These are phyloP conservation scores for Lophura nycthemera DNA, from an alignment of 2,113 vertebrate genomes.

Conservation along the genomic window DNA sequence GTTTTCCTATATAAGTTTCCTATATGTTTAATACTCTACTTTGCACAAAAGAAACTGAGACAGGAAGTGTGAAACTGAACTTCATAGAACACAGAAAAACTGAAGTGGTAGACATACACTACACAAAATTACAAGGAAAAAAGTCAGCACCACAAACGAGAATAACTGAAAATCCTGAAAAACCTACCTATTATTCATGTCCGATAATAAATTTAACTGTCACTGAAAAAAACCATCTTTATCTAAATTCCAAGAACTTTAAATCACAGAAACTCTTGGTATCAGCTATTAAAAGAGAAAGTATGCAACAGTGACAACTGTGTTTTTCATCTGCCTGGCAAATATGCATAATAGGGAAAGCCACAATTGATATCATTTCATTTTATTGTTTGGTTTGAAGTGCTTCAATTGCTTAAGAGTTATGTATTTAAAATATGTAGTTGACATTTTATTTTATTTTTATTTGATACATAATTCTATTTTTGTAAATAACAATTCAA, in stretches of 20 bases:
- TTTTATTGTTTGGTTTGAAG: conserved; percentile 12
- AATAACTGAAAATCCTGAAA: not conserved
- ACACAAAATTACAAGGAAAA: not conserved
- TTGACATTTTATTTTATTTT: not conserved
- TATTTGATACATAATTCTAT: not conserved
- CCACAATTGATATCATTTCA: not conserved
- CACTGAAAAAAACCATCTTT: not conserved
- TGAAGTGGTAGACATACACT: not conserved
- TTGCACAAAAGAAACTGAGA: not conserved
- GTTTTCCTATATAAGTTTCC: not conserved
- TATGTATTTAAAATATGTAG: not conserved
- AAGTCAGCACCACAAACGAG: not conserved
- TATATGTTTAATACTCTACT: not conserved
- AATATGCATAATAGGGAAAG: not conserved
- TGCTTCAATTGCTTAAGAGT: not conserved
- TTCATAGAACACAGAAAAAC: not conserved
- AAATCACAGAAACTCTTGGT: not conserved
- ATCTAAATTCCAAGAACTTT: not conserved
- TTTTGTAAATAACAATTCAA: not conserved
- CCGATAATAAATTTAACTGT: not conserved
- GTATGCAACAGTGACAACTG: not conserved
- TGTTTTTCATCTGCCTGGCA: not conserved
- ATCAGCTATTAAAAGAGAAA: not conserved
- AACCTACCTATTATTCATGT: not conserved
- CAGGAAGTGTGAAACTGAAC: not conserved